These are phyloP conservation scores for Macrochelys suwanniensis DNA, from an alignment of 2,797 vertebrate genomes.

Conservation along the genomic window DNA sequence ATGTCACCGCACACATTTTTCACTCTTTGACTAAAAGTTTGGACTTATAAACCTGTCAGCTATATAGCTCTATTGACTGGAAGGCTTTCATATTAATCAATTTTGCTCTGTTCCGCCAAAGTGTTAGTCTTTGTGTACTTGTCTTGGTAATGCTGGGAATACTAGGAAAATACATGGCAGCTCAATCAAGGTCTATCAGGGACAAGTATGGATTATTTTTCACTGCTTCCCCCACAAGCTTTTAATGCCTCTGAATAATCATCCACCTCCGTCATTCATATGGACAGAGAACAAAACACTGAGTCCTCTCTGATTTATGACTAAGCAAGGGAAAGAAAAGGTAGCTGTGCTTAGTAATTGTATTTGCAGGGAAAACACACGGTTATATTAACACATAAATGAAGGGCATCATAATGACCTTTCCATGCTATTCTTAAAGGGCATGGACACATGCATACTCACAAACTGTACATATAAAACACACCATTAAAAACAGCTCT, in stretches of 20 bases:
- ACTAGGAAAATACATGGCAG: neutral
- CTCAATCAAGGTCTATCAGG: neutral
- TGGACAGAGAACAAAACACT: accelerated
- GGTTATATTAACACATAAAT: neutral
- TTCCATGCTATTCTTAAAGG: neutral
- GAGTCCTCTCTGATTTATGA: neutral
- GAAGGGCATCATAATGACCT: neutral
- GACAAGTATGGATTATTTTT: neutral
- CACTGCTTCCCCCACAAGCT: neutral
- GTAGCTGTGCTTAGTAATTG: neutral
- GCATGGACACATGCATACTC: neutral
- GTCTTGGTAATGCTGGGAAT: neutral
- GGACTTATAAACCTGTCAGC: neutral
- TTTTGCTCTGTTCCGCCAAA: neutral
- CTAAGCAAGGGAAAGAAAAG: neutral
- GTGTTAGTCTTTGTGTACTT: neutral
- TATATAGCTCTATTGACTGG: neutral
- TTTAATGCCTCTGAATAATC: neutral
- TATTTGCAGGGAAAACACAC: neutral
- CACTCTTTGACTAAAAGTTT: neutral
- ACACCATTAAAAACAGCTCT: neutral
- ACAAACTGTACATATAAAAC: neutral
- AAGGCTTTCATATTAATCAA: neutral
- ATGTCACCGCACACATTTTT: neutral
- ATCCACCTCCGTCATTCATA: neutral